Base-by-base conservation (phyloP, 2,888 invertebrate species). In the Dicranocentrus wangi region DNA sequence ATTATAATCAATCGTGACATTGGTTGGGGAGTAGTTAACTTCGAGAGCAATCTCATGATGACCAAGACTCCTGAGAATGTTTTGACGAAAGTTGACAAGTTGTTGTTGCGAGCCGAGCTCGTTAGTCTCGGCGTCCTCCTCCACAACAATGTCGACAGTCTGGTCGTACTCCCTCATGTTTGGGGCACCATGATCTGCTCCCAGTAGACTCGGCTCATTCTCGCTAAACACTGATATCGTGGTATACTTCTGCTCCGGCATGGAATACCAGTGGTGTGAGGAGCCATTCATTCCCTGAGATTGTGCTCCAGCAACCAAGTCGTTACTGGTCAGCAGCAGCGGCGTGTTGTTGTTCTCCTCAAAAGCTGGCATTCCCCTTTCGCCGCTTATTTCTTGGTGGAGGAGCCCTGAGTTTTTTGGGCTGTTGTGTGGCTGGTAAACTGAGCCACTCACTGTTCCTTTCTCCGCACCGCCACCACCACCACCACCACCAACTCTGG, bases 1-100 rank as follows among this genome's bases (percentile, higher is more conserved):
- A 53, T 69, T 75, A 27, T 81, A 81, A 63, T 73, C 73, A 32
- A 81, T 47, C 1, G 80, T 63, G 61, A 69, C 73, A 53, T 80
- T 80, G 61, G 68, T 65, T 32, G 53, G 69, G 32, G 23, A 63
- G 8, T 39, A 27, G 17, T 21, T 70, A 47, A 47, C 10, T 47
- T 72, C 72, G 25, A 58, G 60, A n/a, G 66, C 39, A 19, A 25
- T 25, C 23, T 81, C 80, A 27, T 39, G 17, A 55, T 75, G 73
- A 21, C 80, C 80, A 47, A 81, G 53, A 75, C 73, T 81, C n/a
- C 69, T 81, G 17, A 81, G 28, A 69, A 81, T 81, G 42, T 73
- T 81, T 69, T 75, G 73, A 28, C 80, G 61, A 55, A 80, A 80
- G 32, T 58, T 80, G 58, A 66, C 72, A 47, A 80, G 79, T 68